Percentiles rank a stretch among this genome's conserved stretches.
Conservation (phyloP, 92 coral and sea anemone genomes). For the Diadumene lineata region DNA sequence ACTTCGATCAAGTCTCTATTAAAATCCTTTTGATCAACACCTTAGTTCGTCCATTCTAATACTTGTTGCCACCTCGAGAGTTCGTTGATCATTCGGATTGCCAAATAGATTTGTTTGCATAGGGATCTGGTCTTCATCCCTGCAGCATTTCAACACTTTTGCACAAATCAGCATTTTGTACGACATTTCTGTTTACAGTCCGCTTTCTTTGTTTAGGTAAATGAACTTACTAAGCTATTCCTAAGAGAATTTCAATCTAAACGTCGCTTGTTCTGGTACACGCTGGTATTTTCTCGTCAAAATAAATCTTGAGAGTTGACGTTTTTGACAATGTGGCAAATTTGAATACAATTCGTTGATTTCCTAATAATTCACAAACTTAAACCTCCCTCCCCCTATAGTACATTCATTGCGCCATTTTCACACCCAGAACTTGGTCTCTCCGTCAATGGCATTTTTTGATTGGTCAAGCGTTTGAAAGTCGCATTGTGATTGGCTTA, state of each 20-base stretch:
- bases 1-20: neutral
- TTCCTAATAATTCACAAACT: slow-evolving; percentile 16
- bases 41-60: slow-evolving; percentile 6
- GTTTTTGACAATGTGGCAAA: slow-evolving; percentile 31
- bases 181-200: slow-evolving; percentile 1
- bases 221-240: slow-evolving; percentile 15
- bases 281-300: slow-evolving; percentile 29
- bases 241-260: slow-evolving; percentile 12
- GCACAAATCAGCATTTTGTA: slow-evolving; percentile 4
- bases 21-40: slow-evolving; percentile 20
- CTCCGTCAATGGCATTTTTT: slow-evolving; percentile 50
- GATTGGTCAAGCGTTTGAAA: slow-evolving; percentile 70
- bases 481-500: slow-evolving; percentile 75
- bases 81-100: slow-evolving; percentile 12
- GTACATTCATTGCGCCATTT: slow-evolving; percentile 53
- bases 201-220: slow-evolving; percentile 14
- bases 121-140: slow-evolving; percentile 26
- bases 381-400: slow-evolving; percentile 54
- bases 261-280: slow-evolving; percentile 9
- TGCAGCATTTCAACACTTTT: slow-evolving; percentile 4
- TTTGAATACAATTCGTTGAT: slow-evolving; percentile 28
- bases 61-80: slow-evolving; percentile 7
- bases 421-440: slow-evolving; percentile 82
- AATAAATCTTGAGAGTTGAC: slow-evolving; percentile 23
- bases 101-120: slow-evolving; percentile 8